phyloP scores from a whole-genome alignment of 92 coral and sea anemone species.

The Siderastrea radians region DNA sequence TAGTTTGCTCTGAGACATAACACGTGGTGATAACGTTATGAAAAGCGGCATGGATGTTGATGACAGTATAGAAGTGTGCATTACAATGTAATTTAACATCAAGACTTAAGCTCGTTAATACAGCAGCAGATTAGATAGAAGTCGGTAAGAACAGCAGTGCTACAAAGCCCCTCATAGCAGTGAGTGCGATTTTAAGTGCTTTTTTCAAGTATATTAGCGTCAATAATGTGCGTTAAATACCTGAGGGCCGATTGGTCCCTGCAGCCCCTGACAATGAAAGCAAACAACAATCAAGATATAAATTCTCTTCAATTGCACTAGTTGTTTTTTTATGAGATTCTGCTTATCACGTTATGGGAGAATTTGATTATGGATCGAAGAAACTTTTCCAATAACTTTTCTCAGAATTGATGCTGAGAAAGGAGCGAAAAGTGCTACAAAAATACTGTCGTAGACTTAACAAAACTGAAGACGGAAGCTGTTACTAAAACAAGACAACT shows the following conservation, averaged over 20 bases:
- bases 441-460: no score
- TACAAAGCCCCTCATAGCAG: background rate
- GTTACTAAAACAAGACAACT: no score
- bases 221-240: conserved; percentile 37
- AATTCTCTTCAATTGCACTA: background rate
- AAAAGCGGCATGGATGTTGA: no score
- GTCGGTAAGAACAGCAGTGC: background rate
- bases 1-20: background rate
- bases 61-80: no score
- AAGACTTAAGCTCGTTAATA: background rate
- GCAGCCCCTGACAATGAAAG: conserved; percentile 69
- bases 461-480: no score
- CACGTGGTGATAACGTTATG: background rate
- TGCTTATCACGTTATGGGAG: background rate
- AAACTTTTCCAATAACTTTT: background rate
- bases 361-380: background rate
- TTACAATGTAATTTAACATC: background rate
- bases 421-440: no score
- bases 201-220: background rate
- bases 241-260: conserved; percentile 93
- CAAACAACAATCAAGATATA: background rate
- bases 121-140: background rate
- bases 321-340: background rate
- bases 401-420: no score
- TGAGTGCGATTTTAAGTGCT: background rate